Evolutionary conservation across 2,113 vertebrate species (phyloP).

Genomic region (Enhydra lutris): DNA sequence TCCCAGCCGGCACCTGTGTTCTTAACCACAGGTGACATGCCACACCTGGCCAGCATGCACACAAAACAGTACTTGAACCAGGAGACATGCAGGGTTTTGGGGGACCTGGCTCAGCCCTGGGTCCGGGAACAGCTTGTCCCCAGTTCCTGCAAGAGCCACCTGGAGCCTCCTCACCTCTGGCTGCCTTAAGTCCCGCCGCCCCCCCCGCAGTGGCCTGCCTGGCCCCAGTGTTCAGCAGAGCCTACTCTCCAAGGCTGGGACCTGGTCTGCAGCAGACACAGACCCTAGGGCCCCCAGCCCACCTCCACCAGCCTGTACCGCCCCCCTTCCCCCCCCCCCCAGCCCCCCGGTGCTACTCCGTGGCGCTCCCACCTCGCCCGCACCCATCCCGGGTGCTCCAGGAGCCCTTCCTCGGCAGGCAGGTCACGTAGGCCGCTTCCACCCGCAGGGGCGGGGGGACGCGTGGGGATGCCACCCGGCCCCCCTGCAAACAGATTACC

Average conservation of each 20-base stretch:
- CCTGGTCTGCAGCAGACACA: not conserved
- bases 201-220: fast-evolving
- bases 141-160: not conserved
- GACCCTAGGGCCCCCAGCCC: not conserved
- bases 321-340: fast-evolving
- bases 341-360: conserved; percentile 26
- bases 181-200: not conserved
- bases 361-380: fast-evolving
- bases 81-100: not conserved
- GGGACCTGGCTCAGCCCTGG: not conserved
- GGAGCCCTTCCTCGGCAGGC: not conserved
- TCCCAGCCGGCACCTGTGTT: not conserved
- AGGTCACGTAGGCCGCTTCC: conserved; percentile 59
- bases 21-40: not conserved
- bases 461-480: not conserved
- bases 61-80: conserved; percentile 23
- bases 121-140: not conserved
- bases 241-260: not conserved
- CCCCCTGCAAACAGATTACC: not conserved
- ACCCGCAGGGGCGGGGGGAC: not conserved
- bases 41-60: not conserved
- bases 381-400: not conserved
- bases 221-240: not conserved
- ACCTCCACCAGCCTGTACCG: not conserved
- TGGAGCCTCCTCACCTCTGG: not conserved